Conservation (phyloP, 1,140 invertebrate genomes). For the Diprion similis region DNA sequence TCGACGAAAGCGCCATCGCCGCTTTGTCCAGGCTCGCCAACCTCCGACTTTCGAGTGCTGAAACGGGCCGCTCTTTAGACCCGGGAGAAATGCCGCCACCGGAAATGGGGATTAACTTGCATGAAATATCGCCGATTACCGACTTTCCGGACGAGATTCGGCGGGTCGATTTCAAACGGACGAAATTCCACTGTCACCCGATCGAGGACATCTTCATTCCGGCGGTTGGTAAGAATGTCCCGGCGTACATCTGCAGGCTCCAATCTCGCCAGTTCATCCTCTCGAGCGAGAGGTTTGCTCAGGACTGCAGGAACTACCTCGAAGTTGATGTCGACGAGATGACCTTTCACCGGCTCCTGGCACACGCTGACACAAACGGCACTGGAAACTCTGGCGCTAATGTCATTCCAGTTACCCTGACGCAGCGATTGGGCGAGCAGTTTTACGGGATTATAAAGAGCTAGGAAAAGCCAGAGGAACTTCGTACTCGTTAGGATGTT, state of each 20-base stretch:
- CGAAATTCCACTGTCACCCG: slow-evolving; percentile 33
- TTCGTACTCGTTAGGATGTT: no score
- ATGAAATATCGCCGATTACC: neutral
- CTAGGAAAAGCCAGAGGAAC: neutral
- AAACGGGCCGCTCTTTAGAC: neutral
- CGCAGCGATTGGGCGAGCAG: slow-evolving; percentile 34
- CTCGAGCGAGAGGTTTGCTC: slow-evolving; percentile 42
- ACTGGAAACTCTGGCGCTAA: slow-evolving; percentile 18
- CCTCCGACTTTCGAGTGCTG: slow-evolving; percentile 30
- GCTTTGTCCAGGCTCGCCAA: slow-evolving; percentile 41
- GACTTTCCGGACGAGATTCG: neutral
- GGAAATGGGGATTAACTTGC: neutral
- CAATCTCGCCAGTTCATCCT: slow-evolving; percentile 36
- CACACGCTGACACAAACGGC: neutral
- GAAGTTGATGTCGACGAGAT: slow-evolving; percentile 36
- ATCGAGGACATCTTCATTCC: slow-evolving; percentile 37
- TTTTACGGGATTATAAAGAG: slow-evolving; percentile 36
- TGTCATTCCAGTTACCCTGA: slow-evolving; percentile 36
- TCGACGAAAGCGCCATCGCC: slow-evolving; percentile 20
- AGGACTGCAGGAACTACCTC: slow-evolving; percentile 37
- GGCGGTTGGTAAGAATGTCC: slow-evolving; percentile 34
- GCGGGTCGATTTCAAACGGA: slow-evolving; percentile 8
- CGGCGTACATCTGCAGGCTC: slow-evolving; percentile 38
- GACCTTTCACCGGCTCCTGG: slow-evolving; percentile 29
- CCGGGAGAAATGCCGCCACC: neutral